phyloP scores from a whole-genome alignment of 2,113 vertebrate species.

The Laterallus jamaicensis region DNA sequence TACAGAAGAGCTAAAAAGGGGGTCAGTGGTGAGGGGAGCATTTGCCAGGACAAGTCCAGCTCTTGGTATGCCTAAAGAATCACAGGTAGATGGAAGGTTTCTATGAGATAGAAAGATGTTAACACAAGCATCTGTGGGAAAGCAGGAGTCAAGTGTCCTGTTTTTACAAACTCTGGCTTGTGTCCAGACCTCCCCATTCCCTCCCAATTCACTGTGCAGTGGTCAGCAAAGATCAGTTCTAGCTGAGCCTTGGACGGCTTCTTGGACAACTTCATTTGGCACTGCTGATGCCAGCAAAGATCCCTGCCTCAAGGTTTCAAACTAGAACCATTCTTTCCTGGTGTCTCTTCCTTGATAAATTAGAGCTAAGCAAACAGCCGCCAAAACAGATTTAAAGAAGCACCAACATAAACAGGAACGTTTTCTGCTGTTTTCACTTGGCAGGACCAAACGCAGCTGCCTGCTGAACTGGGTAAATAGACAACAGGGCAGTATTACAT shows the following conservation, averaged over 20 bases:
- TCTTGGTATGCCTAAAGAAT: not conserved
- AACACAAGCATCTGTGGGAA: not conserved
- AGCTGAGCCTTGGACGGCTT: not conserved
- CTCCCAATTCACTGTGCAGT: accelerated
- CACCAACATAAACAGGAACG: conserved; percentile 21
- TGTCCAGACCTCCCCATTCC: not conserved
- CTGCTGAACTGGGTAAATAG: conserved; percentile 20
- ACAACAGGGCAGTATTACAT: not conserved
- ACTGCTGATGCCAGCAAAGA: not conserved
- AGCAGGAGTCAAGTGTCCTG: not conserved
- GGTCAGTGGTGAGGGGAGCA: not conserved
- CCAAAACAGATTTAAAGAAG: conserved; percentile 38
- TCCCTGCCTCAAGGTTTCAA: not conserved
- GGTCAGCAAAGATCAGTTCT: not conserved
- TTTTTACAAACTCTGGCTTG: not conserved
- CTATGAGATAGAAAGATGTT: not conserved
- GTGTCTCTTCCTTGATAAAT: not conserved
- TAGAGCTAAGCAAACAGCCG: not conserved
- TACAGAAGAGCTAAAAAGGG: not conserved
- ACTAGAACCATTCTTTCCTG: not conserved
- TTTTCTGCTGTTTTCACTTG: conserved; percentile 36
- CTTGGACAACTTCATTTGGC: not conserved
- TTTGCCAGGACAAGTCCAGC: not conserved
- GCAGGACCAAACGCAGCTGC: conserved; percentile 17
- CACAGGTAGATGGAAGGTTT: not conserved